Evolutionary conservation across 2,888 invertebrate species (phyloP), one percentile per base, ranked within the genome.

Genomic region (Leucophenga maculata): DNA sequence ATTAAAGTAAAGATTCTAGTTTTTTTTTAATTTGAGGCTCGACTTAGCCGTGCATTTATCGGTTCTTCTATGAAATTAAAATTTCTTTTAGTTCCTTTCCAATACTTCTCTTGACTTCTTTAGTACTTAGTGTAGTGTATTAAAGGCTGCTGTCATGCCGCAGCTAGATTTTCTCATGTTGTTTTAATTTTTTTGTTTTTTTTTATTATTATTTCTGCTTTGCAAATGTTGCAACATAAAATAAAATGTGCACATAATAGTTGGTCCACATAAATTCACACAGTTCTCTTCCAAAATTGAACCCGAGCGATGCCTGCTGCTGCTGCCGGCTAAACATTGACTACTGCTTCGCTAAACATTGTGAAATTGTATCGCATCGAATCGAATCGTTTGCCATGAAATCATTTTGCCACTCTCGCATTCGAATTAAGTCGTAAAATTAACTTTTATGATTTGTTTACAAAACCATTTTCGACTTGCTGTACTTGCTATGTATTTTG

Each of bases 361-460:
- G 39, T 11, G 11, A 8, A 39, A 39, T 39, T 39, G 8, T 39
- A 39, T 39, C 39, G 39, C 8, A 64, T 46, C 64, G 46, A 62
- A 62, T 46, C 46, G 39, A 46, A 64, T 64, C 46, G 46, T 22
- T 39, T 16, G 39, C 39, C 39, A 39, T 39, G 39, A 39, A 39
- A 39, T 39, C 39, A 39, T 39, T 39, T 39, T 39, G 39, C 20
- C 20, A 20, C 52, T 52, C 54, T 67, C 55, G 73, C 71, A 72
- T 78, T 81, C 82, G 77, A 77, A 83, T 83, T 83, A 82, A 82
- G 83, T 82, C 84, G 72, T 82, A 73, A 84, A 84, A 82, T 84
- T 68, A 79, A 78, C 77, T 84, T 84, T 82, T 82, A 84, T 74
- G 84, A 81, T 84, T 84, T 79, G 78, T 82, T 78, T 80, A 77